Conservation (phyloP, 2,113 vertebrate genomes). For the Syngnathoides biaculeatus region DNA sequence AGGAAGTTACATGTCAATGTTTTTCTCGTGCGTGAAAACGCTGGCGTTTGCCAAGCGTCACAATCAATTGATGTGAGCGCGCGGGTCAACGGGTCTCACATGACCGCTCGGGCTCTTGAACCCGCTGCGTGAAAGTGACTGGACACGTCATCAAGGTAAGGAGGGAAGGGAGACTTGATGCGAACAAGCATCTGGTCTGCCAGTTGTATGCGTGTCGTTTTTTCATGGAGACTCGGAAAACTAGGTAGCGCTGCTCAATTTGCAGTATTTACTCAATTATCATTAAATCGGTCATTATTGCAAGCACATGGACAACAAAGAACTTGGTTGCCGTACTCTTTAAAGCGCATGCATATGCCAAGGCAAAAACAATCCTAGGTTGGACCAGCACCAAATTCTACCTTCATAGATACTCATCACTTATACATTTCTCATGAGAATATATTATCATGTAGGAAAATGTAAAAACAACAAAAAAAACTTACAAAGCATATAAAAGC, state of each 20-base stretch:
- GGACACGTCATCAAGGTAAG: conserved; percentile 37
- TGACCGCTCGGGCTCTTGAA: conserved; percentile 27
- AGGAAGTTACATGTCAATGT: conserved; percentile 61
- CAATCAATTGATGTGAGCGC: conserved; percentile 46
- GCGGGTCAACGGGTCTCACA: conserved; percentile 22
- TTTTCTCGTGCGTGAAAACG: conserved; percentile 62
- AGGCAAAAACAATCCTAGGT: no score
- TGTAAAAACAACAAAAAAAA: neutral
- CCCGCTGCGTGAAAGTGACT: conserved; percentile 56
- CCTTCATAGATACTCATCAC: neutral
- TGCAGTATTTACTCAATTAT: conserved; percentile 24
- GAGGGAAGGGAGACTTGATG: conserved; percentile 15
- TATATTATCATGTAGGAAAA: no score
- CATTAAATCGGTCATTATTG: conserved; percentile 31
- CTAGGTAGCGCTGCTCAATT: conserved; percentile 35
- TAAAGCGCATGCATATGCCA: neutral
- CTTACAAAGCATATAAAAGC: no score
- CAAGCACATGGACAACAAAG: conserved; percentile 38
- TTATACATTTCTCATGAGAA: neutral
- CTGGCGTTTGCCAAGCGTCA: conserved; percentile 60
- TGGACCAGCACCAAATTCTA: neutral
- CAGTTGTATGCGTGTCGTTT: neutral
- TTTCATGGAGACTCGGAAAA: conserved; percentile 22
- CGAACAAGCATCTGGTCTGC: conserved; percentile 13
- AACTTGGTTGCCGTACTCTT: neutral